Evolutionary conservation across 37 sponge, comb jelly and placozoan genomes (phyloP).

Genomic region (Crambe crambe): DNA sequence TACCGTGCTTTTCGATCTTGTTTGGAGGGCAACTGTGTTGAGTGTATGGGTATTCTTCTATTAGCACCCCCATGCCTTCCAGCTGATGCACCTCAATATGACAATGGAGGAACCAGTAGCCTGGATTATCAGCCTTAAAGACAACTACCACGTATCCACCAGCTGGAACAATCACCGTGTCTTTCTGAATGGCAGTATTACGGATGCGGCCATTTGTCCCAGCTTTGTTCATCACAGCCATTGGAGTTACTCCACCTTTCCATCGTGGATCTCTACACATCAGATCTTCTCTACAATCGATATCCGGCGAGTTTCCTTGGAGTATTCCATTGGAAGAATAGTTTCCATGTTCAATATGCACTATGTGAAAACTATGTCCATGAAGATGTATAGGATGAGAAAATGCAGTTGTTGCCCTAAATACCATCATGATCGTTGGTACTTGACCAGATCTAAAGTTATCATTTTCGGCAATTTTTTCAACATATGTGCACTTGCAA

Average conservation of each 20-base stretch:
- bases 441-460: background rate
- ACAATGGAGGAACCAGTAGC: slow-evolving; percentile 92
- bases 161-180: slow-evolving; percentile 83
- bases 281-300: background rate
- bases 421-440: slow-evolving; percentile 3
- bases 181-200: slow-evolving; percentile 54
- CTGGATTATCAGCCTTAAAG: slow-evolving; percentile 83
- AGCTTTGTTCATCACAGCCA: background rate
- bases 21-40: slow-evolving; percentile 1
- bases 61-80: slow-evolving; percentile 77
- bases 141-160: slow-evolving; percentile 81
- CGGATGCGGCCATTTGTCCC: background rate
- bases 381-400: slow-evolving; percentile 73
- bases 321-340: slow-evolving; percentile 34
- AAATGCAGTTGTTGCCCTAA: background rate
- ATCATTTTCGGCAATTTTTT: background rate
- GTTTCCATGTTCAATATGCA: slow-evolving; percentile 60
- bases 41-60: slow-evolving; percentile 31
- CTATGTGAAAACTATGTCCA: slow-evolving; percentile 72
- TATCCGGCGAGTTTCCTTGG: background rate
- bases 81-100: slow-evolving; percentile 80
- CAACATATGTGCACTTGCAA: slow-evolving; percentile 15
- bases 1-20: background rate
- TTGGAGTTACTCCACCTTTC: background rate
- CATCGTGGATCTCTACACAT: slow-evolving; percentile 12